Percentiles rank a stretch among this genome's conserved stretches.
phyloP scores from a whole-genome alignment of 2,888 invertebrate species.

The Drosophila anomelani region DNA sequence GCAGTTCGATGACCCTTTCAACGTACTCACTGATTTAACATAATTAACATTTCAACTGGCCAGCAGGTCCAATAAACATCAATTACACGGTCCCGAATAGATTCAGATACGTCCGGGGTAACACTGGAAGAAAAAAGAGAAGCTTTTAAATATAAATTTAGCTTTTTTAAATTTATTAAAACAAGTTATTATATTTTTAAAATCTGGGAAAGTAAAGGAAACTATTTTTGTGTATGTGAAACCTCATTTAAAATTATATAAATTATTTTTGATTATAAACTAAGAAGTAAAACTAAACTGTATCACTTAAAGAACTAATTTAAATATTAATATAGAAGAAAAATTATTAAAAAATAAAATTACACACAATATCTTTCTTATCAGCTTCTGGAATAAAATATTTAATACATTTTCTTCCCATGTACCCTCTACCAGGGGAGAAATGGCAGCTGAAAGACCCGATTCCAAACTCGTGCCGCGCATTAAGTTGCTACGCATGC shows the following conservation, averaged over 20 bases:
- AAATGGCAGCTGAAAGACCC: slow-evolving; percentile 6
- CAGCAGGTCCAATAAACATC: slow-evolving; percentile 30
- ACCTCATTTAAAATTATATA: neutral
- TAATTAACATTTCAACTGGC: slow-evolving; percentile 2
- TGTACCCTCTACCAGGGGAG: neutral
- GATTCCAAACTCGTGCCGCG: slow-evolving; percentile 56
- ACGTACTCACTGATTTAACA: slow-evolving; percentile 9
- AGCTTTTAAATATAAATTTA: neutral
- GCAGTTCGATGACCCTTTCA: slow-evolving; percentile 26
- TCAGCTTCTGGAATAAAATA: neutral
- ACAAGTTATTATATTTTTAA: neutral
- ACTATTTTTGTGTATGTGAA: too few species aligned
- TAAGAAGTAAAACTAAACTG: neutral
- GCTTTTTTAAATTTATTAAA: neutral
- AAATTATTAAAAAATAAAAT: neutral
- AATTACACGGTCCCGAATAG: slow-evolving; percentile 34
- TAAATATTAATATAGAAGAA: neutral
- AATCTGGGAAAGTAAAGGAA: neutral
- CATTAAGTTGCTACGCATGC: slow-evolving; percentile 52
- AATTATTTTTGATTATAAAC: neutral
- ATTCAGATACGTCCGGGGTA: slow-evolving; percentile 1
- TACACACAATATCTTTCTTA: neutral
- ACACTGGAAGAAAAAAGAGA: neutral
- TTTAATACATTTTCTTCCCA: neutral
- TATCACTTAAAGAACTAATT: neutral